These are phyloP conservation scores for Drosophila affinis DNA, from an alignment of 2,888 invertebrate genomes.

Conservation along the genomic window DNA sequence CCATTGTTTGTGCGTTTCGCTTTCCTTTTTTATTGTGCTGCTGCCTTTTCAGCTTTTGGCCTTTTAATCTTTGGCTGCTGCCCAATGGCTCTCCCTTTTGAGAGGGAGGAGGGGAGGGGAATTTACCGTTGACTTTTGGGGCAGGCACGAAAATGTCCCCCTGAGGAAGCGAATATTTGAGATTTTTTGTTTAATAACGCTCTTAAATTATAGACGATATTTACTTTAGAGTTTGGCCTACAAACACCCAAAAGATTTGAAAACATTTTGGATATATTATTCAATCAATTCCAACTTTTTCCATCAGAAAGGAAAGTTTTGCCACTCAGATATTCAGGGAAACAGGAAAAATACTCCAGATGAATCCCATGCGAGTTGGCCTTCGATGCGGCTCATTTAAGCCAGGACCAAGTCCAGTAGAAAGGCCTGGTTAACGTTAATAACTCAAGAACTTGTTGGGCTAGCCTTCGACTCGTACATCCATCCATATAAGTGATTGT, in stretches of 20 bases:
- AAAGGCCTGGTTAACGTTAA: slow-evolving; percentile 60
- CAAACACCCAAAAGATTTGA: slow-evolving; percentile 54
- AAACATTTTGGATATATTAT: slow-evolving; percentile 10
- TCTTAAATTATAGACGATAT: not conserved
- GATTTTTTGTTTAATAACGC: slow-evolving; percentile 13
- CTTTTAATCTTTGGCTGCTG: slow-evolving; percentile 53
- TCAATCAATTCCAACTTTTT: slow-evolving; percentile 32
- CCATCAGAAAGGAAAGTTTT: slow-evolving; percentile 24
- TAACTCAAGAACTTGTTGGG: slow-evolving; percentile 62
- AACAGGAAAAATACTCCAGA: slow-evolving; percentile 46
- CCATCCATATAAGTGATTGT: not conserved
- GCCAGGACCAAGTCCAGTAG: slow-evolving; percentile 21
- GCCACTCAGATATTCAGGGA: slow-evolving; percentile 25
- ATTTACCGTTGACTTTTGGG: slow-evolving; percentile 28
- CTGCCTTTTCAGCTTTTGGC: slow-evolving; percentile 39
- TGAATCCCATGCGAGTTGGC: slow-evolving; percentile 59
- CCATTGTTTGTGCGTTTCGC: slow-evolving; percentile 10
- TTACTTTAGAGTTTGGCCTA: slow-evolving; percentile 17
- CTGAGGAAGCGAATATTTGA: slow-evolving; percentile 14
- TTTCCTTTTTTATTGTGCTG: slow-evolving; percentile 30
- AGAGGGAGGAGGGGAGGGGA: slow-evolving; percentile 1
- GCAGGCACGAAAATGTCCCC: slow-evolving; percentile 15
- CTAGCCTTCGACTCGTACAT: slow-evolving; percentile 18
- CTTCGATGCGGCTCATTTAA: slow-evolving; percentile 62
- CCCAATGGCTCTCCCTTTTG: slow-evolving; percentile 18